phyloP scores from a whole-genome alignment of 1,140 invertebrate genomes.

The Aphelinus certus region DNA sequence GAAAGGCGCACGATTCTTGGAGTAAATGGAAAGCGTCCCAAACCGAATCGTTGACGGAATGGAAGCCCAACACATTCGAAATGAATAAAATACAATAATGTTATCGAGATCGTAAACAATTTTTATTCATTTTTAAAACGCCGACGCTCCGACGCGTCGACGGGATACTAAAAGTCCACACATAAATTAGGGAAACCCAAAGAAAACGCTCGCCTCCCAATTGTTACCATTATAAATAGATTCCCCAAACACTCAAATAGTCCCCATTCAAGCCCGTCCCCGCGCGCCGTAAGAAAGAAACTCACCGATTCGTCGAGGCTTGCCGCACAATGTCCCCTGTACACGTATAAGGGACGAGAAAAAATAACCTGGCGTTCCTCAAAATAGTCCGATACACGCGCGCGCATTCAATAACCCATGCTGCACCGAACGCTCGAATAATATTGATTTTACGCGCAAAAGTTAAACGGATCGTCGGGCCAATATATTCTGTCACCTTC shows the following conservation, averaged over 20 bases:
- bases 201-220: constrained; percentile 2
- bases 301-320: constrained; percentile 7
- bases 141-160: not conserved
- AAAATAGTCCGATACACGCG: constrained; percentile 4
- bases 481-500: too few species aligned
- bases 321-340: constrained; percentile 12
- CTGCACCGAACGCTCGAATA: too few species aligned
- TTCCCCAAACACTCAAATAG: constrained; percentile 24
- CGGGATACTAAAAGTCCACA: not conserved
- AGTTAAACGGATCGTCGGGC: too few species aligned
- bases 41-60: constrained; percentile 27
- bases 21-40: too few species aligned
- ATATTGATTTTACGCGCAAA: too few species aligned
- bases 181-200: constrained; percentile 13
- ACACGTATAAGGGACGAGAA: not conserved
- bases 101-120: constrained; percentile 37
- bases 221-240: constrained; percentile 37
- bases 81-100: constrained; percentile 16
- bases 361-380: constrained; percentile 13
- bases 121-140: constrained; percentile 30
- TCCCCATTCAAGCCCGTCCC: constrained; percentile 8
- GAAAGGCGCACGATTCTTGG: too few species aligned
- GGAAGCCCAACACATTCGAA: not conserved
- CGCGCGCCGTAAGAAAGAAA: not conserved
- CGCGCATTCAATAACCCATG: too few species aligned